phyloP scores from a whole-genome alignment of 2,113 vertebrate genomes.

The Leucoraja erinaceus region DNA sequence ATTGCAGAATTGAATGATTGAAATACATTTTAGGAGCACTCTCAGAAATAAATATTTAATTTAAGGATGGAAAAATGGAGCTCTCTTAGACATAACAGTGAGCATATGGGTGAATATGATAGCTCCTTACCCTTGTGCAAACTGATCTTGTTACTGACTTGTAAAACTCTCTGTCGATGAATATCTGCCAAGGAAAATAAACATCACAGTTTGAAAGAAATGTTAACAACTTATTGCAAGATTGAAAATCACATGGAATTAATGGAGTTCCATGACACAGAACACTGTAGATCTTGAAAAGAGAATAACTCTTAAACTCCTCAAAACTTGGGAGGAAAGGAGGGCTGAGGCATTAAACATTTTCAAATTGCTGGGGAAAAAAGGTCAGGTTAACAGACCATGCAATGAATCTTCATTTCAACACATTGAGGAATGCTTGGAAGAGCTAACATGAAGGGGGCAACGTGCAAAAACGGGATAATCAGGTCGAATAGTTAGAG shows the following conservation, averaged over 20 bases:
- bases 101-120: not conserved
- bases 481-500: not conserved
- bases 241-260: not conserved
- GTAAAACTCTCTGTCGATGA: constrained; percentile 47
- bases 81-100: not conserved
- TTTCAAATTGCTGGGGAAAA: not conserved
- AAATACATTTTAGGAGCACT: not conserved
- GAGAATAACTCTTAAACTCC: not conserved
- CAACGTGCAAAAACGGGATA: not conserved
- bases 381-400: not conserved
- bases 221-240: not conserved
- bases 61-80: not conserved
- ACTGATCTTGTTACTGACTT: constrained; percentile 53
- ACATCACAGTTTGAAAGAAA: not conserved
- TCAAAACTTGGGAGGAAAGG: not conserved
- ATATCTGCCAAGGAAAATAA: constrained; percentile 43
- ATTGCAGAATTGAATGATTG: not conserved
- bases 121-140: constrained; percentile 48
- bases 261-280: not conserved
- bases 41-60: not conserved
- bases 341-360: not conserved
- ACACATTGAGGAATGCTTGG: not conserved
- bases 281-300: not conserved
- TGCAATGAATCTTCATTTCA: not conserved
- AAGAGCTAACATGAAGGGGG: not conserved